Evolutionary conservation across 2,888 invertebrate genomes (phyloP), one percentile per base, ranked within the genome.

Genomic region (Torymus aiolomorphi): DNA sequence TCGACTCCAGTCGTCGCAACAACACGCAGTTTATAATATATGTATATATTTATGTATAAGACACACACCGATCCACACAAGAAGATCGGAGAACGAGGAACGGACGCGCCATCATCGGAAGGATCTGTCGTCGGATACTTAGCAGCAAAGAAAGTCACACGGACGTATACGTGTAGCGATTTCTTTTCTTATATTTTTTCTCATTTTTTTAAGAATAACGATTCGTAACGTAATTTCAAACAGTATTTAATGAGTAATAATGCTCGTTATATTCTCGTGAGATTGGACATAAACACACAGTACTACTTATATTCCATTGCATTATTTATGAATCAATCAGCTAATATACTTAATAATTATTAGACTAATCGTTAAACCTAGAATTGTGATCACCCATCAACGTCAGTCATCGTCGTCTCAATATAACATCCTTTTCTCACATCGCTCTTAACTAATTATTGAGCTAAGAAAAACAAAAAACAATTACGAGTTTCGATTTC

Each of bases 211-310:
- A 79, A 80, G 70, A 80, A 81, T 81, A 81, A 80, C 80, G 81
- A 81, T 81, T 82, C 54, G 84, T 85, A 87, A 89, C 86, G 85
- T 88, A 88, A 87, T 86, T 89, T 88, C 86, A 89, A 89, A 89
- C 88, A 88, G 85, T 88, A 88, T 89, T 86, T 84, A 86, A 89
- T 88, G 87, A 88, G 87, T 88, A 89, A 89, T 89, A 89, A 89
- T 89, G 88, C 87, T 88, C 87, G 88, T 88, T 89, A 89, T 88
- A 90, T 89, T 89, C 88, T 88, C 89, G 89, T 89, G 89, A 90
- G 87, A 88, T 88, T 89, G 88, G 89, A 90, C 90, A 89, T 89
- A 89, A 90, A 90, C 89, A 90, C 90, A 90, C 89, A 89, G 88
- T 89, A 90, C 90, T 90, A 89, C 89, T 88, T 88, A 88, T 89